phyloP scores from a whole-genome alignment of 2,888 invertebrate species.

The Drosophila fulvimacula region DNA sequence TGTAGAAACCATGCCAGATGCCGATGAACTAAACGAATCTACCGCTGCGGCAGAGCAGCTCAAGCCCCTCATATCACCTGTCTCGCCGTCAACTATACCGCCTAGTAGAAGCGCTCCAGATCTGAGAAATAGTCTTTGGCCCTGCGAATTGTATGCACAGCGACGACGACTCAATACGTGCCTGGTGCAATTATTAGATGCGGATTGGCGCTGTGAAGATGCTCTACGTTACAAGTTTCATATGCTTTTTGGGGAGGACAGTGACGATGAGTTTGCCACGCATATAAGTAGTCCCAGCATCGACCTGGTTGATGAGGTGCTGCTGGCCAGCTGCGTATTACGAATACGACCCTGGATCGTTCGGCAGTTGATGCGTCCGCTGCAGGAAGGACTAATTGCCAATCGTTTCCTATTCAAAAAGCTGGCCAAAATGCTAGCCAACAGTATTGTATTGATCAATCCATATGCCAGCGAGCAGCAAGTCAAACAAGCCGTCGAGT shows the following conservation, averaged over 20 bases:
- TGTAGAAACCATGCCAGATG: conserved; percentile 16
- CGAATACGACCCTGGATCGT: conserved; percentile 84
- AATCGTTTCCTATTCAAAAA: conserved; percentile 83
- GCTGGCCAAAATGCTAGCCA: conserved; percentile 78
- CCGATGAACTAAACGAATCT: neutral
- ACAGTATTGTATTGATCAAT: conserved; percentile 75
- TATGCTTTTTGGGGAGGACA: conserved; percentile 82
- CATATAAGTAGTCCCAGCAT: conserved; percentile 79
- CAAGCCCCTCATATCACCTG: conserved; percentile 30
- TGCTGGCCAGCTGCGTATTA: conserved; percentile 79
- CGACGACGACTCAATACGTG: conserved; percentile 68
- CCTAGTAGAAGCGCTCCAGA: conserved; percentile 27
- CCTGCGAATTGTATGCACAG: conserved; percentile 82
- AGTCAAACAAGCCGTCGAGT: conserved; percentile 74
- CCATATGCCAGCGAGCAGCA: conserved; percentile 80
- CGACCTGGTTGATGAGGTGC: conserved; percentile 80
- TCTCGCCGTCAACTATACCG: conserved; percentile 13
- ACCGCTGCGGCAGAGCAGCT: neutral
- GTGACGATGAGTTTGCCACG: conserved; percentile 82
- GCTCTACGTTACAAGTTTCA: conserved; percentile 71
- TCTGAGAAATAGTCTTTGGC: conserved; percentile 81
- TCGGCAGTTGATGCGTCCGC: conserved; percentile 80
- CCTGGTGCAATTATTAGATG: conserved; percentile 72
- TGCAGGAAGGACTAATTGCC: conserved; percentile 80
- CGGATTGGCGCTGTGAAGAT: conserved; percentile 81